Base-by-base conservation (phyloP, 2,888 invertebrate species). In the Drosophila mimica region DNA sequence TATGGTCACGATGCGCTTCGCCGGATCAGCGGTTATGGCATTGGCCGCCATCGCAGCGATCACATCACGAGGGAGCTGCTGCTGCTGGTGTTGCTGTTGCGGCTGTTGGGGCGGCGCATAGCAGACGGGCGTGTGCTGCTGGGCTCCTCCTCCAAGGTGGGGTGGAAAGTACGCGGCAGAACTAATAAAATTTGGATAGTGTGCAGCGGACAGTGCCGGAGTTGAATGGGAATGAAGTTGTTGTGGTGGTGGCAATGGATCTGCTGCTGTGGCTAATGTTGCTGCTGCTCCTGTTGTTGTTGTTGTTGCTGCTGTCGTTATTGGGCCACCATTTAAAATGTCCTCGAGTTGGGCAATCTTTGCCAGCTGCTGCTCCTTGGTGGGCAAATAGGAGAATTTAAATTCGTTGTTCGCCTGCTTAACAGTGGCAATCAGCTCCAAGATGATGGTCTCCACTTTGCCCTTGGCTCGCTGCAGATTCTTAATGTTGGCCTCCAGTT, bases 1-100 rank as follows among this genome's bases (percentile, higher is more conserved):
- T 70, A 97, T 96, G 8, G 96, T 96, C 3, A 96, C 96, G 94
- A 95, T 95, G 70, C 93, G 91, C 70, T 93, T 93, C n/a, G 93
- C 91, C 63, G 93, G 92, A 86, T 93, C 93, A 31, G 84, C 83
- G 48, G 82, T 82, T 61, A 81, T 79, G 68, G 83, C 88, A 77
- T 92, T 91, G 43, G 91, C 82, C 15, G 88, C 82, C 89, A 92
- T 90, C 9, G 91, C 89, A 36, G 91, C 88, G n/a, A 91, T 91
- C 59, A 91, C 91, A 76, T 92, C 88, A 6, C 90, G 91, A 6
- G 90, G 78, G 43, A 91, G 70, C 36, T 88, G 84, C 28, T 78
- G 83, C 30, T 70, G 83, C 20, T 83, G 25, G 25, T 76, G 82
- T 25, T 70, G 82, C n/a, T 83, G 83, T 17, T 71, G 83, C 30